These are phyloP conservation scores for Silvanus unidentatus DNA, from an alignment of 2,888 invertebrate species.

Conservation along the genomic window DNA sequence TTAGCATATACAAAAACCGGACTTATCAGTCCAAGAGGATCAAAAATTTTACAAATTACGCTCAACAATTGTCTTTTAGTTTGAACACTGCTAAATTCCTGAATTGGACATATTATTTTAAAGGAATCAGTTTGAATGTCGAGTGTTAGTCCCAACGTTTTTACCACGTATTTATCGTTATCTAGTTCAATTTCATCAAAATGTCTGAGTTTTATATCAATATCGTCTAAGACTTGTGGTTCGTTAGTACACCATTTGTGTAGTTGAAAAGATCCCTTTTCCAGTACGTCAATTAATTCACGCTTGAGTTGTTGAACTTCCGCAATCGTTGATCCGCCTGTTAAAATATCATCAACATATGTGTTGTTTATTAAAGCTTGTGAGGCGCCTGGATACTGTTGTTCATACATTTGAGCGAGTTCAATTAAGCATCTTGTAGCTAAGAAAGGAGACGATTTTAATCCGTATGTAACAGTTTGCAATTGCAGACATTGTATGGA, in stretches of 20 bases:
- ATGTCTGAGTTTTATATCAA: constrained; percentile 6
- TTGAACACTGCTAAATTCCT: constrained; percentile 4
- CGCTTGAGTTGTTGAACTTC: constrained; percentile 5
- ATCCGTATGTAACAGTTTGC: no score
- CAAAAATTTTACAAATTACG: constrained; percentile 9
- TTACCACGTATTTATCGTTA: constrained; percentile 7
- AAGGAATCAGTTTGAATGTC: constrained; percentile 5
- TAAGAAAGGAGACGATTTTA: constrained; percentile 9
- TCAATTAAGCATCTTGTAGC: constrained; percentile 12
- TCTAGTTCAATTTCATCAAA: constrained; percentile 11
- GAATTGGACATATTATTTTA: constrained; percentile 6
- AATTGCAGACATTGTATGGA: constrained; percentile 8
- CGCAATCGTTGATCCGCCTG: constrained; percentile 6
- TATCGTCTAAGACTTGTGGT: constrained; percentile 6
- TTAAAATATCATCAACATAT: constrained; percentile 14
- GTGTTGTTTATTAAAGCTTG: constrained; percentile 8
- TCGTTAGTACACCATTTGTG: constrained; percentile 13
- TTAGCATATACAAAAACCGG: constrained; percentile 12
- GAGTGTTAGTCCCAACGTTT: constrained; percentile 10
- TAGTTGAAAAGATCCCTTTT: constrained; percentile 8
- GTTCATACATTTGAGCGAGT: constrained; percentile 6
- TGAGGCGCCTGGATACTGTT: constrained; percentile 9
- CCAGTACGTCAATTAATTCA: constrained; percentile 11
- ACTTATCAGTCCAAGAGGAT: constrained; percentile 12
- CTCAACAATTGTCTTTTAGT: constrained; percentile 12